A percentile compares a stretch with the other conserved stretches of the same genome.
These are phyloP conservation scores for Drosophila parthenogenetica DNA, from an alignment of 2,888 invertebrate species.

Conservation along the genomic window DNA sequence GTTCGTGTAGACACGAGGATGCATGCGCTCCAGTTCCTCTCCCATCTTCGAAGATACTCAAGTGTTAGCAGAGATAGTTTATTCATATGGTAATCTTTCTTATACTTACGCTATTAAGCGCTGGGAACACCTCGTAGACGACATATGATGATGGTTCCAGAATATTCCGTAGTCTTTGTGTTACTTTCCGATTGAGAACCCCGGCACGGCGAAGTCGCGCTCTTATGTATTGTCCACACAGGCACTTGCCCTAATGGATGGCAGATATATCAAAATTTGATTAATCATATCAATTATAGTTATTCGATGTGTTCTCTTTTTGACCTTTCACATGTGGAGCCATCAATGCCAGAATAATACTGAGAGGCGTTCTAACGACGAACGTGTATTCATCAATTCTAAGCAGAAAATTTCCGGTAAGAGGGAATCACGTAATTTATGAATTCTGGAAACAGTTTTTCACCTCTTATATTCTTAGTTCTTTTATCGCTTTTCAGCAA, in stretches of 20 bases:
- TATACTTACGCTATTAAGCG: slow-evolving; percentile 86
- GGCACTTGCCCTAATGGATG: slow-evolving; percentile 87
- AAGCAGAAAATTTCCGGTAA: slow-evolving; percentile 50
- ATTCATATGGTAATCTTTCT: neutral
- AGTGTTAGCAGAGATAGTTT: neutral
- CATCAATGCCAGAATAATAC: slow-evolving; percentile 23
- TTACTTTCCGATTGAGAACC: slow-evolving; percentile 90
- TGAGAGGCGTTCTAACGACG: slow-evolving; percentile 2
- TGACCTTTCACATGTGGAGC: slow-evolving; percentile 51
- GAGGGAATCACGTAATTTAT: slow-evolving; percentile 40
- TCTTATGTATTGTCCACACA: slow-evolving; percentile 92
- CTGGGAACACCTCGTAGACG: slow-evolving; percentile 88
- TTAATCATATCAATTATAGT: slow-evolving; percentile 45
- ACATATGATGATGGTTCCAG: slow-evolving; percentile 86
- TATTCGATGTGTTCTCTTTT: slow-evolving; percentile 14
- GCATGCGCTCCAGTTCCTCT: slow-evolving; percentile 91
- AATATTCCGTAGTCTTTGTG: slow-evolving; percentile 88
- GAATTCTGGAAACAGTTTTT: slow-evolving; percentile 38
- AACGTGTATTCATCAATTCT: slow-evolving; percentile 40
- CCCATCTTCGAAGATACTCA: slow-evolving; percentile 85
- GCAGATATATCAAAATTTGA: slow-evolving; percentile 33
- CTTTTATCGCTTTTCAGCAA: slow-evolving; percentile 17
- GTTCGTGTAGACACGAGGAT: slow-evolving; percentile 91
- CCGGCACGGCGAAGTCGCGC: slow-evolving; percentile 90
- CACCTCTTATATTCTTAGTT: slow-evolving; percentile 6